These are phyloP conservation scores for Ormyrus labotus DNA, from an alignment of 2,888 invertebrate genomes.

Conservation along the genomic window DNA sequence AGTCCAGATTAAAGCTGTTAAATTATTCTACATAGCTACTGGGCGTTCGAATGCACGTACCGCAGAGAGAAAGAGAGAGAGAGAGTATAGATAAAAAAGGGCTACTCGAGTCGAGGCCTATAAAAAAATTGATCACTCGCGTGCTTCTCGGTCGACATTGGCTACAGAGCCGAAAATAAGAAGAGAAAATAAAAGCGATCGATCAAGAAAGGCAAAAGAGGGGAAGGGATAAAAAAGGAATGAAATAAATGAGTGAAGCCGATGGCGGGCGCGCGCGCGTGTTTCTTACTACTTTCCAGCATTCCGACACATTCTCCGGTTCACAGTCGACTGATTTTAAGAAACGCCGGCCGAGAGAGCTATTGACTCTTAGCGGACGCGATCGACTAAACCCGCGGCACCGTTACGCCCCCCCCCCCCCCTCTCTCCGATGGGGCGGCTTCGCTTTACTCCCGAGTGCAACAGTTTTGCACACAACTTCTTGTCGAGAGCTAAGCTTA, in stretches of 20 bases:
- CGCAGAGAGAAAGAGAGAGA: background rate
- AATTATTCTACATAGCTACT: too few species aligned
- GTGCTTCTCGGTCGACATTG: too few species aligned
- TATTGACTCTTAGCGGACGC: background rate
- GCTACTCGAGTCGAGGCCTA: too few species aligned
- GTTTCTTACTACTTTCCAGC: constrained; percentile 57
- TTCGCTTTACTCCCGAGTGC: background rate
- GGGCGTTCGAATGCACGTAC: too few species aligned
- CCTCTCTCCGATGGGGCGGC: background rate
- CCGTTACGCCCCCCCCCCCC: constrained; percentile 7
- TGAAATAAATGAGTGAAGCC: constrained; percentile 53
- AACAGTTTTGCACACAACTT: background rate
- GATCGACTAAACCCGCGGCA: background rate
- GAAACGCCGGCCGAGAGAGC: constrained; percentile 57
- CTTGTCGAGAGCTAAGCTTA: background rate
- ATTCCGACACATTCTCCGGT: constrained; percentile 68
- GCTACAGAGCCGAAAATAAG: too few species aligned
- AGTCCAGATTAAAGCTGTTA: too few species aligned
- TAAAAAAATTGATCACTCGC: too few species aligned
- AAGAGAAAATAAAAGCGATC: too few species aligned
- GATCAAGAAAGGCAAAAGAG: too few species aligned
- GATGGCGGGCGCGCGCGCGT: constrained; percentile 15
- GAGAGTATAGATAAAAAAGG: background rate
- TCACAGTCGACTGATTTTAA: constrained; percentile 70
- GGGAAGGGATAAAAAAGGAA: constrained; percentile 12